Evolutionary conservation across 2,888 invertebrate genomes (phyloP).

Genomic region (Drosophila tripunctata): DNA sequence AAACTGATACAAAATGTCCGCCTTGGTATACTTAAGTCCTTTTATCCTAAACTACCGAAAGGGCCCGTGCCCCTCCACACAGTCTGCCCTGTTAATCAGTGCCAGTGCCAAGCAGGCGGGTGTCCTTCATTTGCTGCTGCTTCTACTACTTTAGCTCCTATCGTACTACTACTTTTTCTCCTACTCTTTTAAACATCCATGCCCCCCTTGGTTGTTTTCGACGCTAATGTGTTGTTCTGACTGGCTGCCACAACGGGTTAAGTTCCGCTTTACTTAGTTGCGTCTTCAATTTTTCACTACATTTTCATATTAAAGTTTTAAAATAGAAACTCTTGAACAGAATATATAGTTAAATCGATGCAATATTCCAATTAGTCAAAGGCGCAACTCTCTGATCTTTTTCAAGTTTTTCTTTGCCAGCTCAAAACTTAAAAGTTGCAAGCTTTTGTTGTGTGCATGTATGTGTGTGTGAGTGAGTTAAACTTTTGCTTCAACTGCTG

Average conservation of each 20-base stretch:
- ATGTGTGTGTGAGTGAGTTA: conserved; percentile 7
- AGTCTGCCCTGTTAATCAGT: conserved; percentile 57
- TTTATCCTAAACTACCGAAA: conserved; percentile 52
- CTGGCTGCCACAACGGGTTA: conserved; percentile 40
- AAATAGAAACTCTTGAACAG: too few relatives aligned
- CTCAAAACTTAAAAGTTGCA: conserved; percentile 18
- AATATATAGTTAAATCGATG: background rate
- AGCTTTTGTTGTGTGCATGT: conserved; percentile 14
- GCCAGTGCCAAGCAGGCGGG: conserved; percentile 28
- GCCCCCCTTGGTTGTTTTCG: too few relatives aligned
- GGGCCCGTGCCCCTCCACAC: conserved; percentile 14
- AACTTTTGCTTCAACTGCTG: conserved; percentile 49
- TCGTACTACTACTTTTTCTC: background rate
- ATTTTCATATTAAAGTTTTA: too few relatives aligned
- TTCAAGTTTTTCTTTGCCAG: conserved; percentile 30
- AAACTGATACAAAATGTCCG: conserved; percentile 78
- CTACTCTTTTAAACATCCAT: too few relatives aligned
- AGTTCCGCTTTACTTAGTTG: conserved; percentile 23
- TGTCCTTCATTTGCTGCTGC: background rate
- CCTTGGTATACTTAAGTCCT: conserved; percentile 68
- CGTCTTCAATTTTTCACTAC: conserved; percentile 1
- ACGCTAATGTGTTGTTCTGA: conserved; percentile 50
- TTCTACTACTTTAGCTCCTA: conserved; percentile 2
- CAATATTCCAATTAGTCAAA: conserved; percentile 70
- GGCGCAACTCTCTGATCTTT: conserved; percentile 14